A percentile compares a stretch with the other conserved stretches of the same genome.
Conservation (phyloP, 2,797 vertebrate species). For the Benthosema pterotum region DNA sequence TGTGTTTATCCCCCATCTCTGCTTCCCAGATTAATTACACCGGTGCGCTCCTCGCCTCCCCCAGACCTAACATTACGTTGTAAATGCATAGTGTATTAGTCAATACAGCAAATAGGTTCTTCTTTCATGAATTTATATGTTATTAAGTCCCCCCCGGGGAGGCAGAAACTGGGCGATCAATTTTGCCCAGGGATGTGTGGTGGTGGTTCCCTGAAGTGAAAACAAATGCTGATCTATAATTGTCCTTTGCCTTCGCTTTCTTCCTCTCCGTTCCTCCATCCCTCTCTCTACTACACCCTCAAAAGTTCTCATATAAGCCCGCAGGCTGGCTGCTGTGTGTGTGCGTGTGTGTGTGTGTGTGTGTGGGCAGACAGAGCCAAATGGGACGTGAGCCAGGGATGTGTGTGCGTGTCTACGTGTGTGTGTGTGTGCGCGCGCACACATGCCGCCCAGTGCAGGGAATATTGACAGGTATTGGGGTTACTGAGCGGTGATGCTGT, state of each 20-base stretch:
- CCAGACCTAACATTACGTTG: slow-evolving; percentile 80
- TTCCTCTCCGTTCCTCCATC: slow-evolving; percentile 11
- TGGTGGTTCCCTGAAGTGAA: slow-evolving; percentile 74
- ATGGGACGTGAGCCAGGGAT: slow-evolving; percentile 52
- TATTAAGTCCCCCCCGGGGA: slow-evolving; percentile 75
- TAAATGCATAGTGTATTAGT: slow-evolving; percentile 82
- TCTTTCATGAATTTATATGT: slow-evolving; percentile 82
- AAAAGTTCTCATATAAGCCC: slow-evolving; percentile 66
- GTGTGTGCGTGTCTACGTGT: slow-evolving; percentile 46
- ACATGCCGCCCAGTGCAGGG: slow-evolving; percentile 20
- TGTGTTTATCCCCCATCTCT: slow-evolving; percentile 63
- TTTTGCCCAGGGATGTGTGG: slow-evolving; percentile 69
- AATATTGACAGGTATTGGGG: slow-evolving; percentile 73
- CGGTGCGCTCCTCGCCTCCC: slow-evolving; percentile 59
- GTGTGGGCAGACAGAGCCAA: slow-evolving; percentile 61
- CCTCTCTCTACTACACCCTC: slow-evolving; percentile 35
- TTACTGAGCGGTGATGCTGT: slow-evolving; percentile 71
- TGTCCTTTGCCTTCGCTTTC: slow-evolving; percentile 60
- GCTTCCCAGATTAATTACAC: slow-evolving; percentile 79
- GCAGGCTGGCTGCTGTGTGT: slow-evolving; percentile 37
- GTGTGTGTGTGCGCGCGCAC: slow-evolving; percentile 15
- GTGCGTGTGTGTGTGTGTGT: slow-evolving; percentile 10
- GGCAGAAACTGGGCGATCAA: slow-evolving; percentile 65
- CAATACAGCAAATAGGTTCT: slow-evolving; percentile 82
- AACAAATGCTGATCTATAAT: slow-evolving; percentile 83